Conservation (phyloP, 2,113 vertebrate genomes). For the Zosterops lateralis region DNA sequence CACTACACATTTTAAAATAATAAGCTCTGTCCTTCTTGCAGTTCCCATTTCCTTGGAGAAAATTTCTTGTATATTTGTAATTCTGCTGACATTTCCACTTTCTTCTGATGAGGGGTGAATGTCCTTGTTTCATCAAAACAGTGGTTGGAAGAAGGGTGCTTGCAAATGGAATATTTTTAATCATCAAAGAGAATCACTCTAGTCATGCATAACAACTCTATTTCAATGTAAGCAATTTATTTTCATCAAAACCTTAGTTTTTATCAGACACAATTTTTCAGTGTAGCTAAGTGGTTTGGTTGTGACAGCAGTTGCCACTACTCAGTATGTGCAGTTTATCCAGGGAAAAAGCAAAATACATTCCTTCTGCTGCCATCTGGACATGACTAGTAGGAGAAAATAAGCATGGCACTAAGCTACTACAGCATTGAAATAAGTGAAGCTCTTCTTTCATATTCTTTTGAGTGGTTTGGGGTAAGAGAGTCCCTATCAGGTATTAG, state of each 20-base stretch:
- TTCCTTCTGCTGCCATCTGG: not conserved
- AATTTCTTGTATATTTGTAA: not conserved
- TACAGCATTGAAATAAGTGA: not conserved
- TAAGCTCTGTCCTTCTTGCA: not conserved
- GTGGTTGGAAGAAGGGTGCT: not conserved
- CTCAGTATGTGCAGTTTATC: not conserved
- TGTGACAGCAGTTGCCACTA: not conserved
- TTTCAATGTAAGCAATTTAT: not conserved
- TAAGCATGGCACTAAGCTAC: not conserved
- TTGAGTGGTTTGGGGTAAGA: not conserved
- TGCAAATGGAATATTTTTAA: not conserved
- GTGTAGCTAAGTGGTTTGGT: not conserved
- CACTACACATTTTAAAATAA: not conserved
- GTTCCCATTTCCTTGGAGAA: not conserved
- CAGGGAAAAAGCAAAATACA: not conserved
- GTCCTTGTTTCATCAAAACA: not conserved
- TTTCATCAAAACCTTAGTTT: not conserved
- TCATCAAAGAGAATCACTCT: not conserved
- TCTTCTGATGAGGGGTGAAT: not conserved
- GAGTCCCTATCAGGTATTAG: not conserved
- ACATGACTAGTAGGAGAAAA: not conserved
- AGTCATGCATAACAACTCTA: not conserved
- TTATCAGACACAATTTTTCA: not conserved
- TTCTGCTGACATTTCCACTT: not conserved
- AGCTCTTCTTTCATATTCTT: not conserved